Conservation (phyloP, 1,140 invertebrate species). For the Myzus persicae region DNA sequence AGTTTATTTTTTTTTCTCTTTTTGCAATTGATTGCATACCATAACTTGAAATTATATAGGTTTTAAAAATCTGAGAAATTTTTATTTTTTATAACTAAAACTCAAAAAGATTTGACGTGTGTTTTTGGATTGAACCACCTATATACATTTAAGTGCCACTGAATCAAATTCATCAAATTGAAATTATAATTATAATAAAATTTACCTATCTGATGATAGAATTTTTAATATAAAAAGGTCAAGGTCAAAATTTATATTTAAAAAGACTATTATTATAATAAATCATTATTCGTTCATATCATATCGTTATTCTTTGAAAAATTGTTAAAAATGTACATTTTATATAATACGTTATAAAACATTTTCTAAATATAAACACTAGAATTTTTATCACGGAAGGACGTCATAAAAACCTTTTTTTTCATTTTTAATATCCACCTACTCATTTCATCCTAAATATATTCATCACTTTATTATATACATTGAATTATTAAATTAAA, state of each 20-base stretch:
- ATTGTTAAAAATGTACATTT: neutral
- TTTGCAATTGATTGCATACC: neutral
- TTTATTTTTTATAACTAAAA: neutral
- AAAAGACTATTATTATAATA: neutral
- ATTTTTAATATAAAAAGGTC: neutral
- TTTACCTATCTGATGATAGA: neutral
- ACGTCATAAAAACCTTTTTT: neutral
- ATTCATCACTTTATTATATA: neutral
- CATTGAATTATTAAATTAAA: neutral
- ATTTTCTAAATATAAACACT: neutral
- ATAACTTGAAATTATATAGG: neutral
- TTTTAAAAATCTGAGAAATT: neutral
- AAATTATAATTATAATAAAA: neutral
- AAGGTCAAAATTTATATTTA: neutral
- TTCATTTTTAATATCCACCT: neutral
- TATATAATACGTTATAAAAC: neutral
- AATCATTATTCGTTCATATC: neutral
- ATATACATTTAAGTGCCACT: neutral
- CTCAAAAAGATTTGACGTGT: neutral
- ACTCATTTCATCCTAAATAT: neutral
- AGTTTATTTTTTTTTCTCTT: neutral
- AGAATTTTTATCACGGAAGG: neutral
- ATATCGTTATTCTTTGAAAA: neutral
- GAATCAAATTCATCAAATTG: neutral
- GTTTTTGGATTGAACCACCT: neutral